Percentiles rank a stretch among this genome's conserved stretches.
phyloP scores from a whole-genome alignment of 2,113 vertebrate species.

The Jaculus jaculus region DNA sequence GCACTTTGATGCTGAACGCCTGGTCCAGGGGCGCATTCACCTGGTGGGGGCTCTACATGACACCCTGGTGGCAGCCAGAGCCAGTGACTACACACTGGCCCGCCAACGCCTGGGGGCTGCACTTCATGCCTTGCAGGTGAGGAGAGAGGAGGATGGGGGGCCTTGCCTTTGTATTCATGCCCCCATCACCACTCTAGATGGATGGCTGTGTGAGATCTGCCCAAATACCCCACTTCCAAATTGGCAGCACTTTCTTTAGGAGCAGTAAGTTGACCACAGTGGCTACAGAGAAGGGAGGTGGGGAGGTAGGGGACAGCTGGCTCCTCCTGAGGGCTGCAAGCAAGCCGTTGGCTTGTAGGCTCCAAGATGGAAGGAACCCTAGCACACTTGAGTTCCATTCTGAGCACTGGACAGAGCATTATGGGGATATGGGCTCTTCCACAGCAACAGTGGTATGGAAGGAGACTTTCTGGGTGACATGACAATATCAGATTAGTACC shows the following conservation, averaged over 20 bases:
- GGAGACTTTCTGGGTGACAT: background rate
- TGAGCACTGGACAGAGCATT: background rate
- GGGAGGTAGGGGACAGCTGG: background rate
- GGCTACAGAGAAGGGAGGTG: background rate
- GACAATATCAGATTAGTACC: background rate
- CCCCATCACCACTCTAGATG: background rate
- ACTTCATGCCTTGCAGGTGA: constrained; percentile 90
- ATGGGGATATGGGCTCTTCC: background rate
- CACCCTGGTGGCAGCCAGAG: constrained; percentile 79
- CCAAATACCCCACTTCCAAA: background rate
- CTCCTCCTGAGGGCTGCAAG: background rate
- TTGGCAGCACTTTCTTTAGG: background rate
- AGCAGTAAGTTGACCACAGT: background rate
- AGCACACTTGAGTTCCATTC: background rate
- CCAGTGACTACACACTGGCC: constrained; percentile 85
- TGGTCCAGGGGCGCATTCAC: constrained; percentile 78
- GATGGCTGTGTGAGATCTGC: background rate
- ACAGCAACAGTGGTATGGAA: background rate
- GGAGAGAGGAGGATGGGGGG: background rate
- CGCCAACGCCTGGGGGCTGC: constrained; percentile 87
- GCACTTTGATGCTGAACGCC: constrained; percentile 90
- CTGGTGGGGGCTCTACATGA: constrained; percentile 84
- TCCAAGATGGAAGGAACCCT: background rate
- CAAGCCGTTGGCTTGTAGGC: background rate
- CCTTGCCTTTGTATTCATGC: background rate